A percentile compares a stretch with the other conserved stretches of the same genome.
phyloP scores from a whole-genome alignment of 2,797 vertebrate species.

The Sebastes hubbsi region DNA sequence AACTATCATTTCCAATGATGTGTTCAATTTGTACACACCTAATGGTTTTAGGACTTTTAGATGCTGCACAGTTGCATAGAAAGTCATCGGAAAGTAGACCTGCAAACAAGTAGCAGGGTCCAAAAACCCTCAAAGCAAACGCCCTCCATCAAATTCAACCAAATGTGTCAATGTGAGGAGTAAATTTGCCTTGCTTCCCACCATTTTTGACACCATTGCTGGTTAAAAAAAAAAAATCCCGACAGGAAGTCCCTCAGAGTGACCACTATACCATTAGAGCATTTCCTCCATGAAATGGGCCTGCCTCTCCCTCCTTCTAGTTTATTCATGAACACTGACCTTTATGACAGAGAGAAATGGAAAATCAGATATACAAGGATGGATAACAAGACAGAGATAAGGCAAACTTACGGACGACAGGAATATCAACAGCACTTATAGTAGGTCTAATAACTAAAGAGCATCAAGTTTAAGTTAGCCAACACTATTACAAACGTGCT shows the following conservation, averaged over 20 bases:
- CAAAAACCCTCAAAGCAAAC: not conserved
- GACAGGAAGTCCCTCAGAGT: constrained; percentile 43
- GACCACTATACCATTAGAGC: constrained; percentile 52
- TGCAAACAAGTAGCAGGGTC: not conserved
- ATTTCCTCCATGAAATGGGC: constrained; percentile 59
- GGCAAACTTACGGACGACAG: not conserved
- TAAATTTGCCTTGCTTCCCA: not conserved
- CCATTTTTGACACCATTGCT: not conserved
- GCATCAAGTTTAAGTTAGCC: not conserved
- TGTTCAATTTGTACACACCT: not conserved
- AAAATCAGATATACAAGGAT: constrained; percentile 22
- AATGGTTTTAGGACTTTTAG: not conserved
- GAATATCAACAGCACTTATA: not conserved
- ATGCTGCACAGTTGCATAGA: not conserved
- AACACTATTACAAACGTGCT: not conserved
- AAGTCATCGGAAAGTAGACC: not conserved
- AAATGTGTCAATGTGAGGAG: not conserved
- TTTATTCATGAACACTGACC: constrained; percentile 70
- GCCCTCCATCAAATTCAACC: not conserved
- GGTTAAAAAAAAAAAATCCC: not conserved
- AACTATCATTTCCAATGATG: not conserved
- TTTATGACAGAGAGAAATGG: constrained; percentile 33
- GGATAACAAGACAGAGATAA: not conserved
- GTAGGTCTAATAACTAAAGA: not conserved
- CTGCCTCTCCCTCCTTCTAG: constrained; percentile 42